Percentiles rank a stretch among this genome's conserved stretches.
Evolutionary conservation across 1,140 invertebrate genomes (phyloP).

Genomic region (Manduca sexta): DNA sequence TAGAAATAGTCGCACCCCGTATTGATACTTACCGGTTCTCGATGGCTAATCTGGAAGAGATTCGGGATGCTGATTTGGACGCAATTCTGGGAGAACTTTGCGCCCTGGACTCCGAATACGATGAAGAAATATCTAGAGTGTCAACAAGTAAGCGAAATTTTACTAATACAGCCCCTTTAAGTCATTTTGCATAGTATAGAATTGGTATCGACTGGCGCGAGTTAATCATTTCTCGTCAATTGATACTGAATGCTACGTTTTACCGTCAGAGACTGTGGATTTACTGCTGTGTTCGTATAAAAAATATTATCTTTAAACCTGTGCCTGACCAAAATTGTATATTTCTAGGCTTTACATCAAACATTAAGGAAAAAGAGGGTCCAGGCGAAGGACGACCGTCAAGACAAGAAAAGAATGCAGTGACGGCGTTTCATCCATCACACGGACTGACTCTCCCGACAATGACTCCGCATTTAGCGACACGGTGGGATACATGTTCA

Average conservation of each 20-base stretch:
- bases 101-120: slow-evolving; percentile 88
- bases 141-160: slow-evolving; percentile 43
- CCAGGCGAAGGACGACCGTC: slow-evolving; percentile 21
- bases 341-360: neutral
- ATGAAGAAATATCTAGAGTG: slow-evolving; percentile 75
- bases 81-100: slow-evolving; percentile 95
- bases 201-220: too few relatives aligned
- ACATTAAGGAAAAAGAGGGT: slow-evolving; percentile 37
- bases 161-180: too few relatives aligned
- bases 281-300: too few relatives aligned
- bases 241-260: too few relatives aligned
- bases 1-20: slow-evolving; percentile 72
- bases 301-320: too few relatives aligned
- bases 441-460: slow-evolving; percentile 92
- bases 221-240: too few relatives aligned
- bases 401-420: slow-evolving; percentile 44
- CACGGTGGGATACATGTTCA: slow-evolving; percentile 79
- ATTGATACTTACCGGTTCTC: slow-evolving; percentile 93
- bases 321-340: neutral
- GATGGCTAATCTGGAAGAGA: slow-evolving; percentile 94
- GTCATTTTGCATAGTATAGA: too few relatives aligned
- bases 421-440: slow-evolving; percentile 34
- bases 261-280: too few relatives aligned
- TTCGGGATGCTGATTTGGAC: slow-evolving; percentile 95
- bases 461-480: slow-evolving; percentile 98